Base-by-base conservation (phyloP, 2,797 vertebrate species). In the Sparus aurata region DNA sequence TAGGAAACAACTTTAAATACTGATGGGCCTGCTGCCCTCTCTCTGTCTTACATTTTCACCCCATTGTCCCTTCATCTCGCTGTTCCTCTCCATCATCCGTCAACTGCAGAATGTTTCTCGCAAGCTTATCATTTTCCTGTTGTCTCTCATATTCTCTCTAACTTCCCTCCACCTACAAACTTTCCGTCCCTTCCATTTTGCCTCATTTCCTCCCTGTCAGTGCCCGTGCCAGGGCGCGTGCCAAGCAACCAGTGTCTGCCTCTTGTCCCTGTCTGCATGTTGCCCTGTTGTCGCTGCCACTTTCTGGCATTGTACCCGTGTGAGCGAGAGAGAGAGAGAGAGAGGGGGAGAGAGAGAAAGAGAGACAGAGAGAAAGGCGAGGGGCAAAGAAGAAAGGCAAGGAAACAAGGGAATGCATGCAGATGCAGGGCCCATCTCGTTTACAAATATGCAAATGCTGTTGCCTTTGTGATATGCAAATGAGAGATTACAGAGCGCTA, bases 391-490 rank as follows among this genome's bases (percentile, higher is more conserved):
- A 95, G 83, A 92, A 94, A 94, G 93, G 91, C 84, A 77, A 89
- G 86, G 90, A 93, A 94, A 95, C 93, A 94, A 93, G 93, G 93
- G 90, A 96, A 91, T 89, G 94, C 94, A 96, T 95, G 94, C 95
- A 95, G 95, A 96, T 93, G 94, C 93, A 94, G 93, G 89, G 91
- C 93, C 92, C 91, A 94, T 95, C 96, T 97, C 95, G 94, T 96
- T 97, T 97, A 97, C 95, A 97, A 97, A 96, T 97, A 97, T 97
- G 97, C 96, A 97, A 97, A 97, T 98, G 90, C 83, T 91, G 91
- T 94, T 95, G 95, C 95, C 96, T 97, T 97, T 97, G 96, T 98
- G 96, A 96, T 96, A 97, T 97, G 96, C 95, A 97, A 97, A 97
- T 97, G 92, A 92, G 94, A 96, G 95, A 97, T 96, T 97, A 97